These are phyloP conservation scores for Agrotis exclamationis DNA, from an alignment of 2,888 invertebrate species.

Conservation along the genomic window DNA sequence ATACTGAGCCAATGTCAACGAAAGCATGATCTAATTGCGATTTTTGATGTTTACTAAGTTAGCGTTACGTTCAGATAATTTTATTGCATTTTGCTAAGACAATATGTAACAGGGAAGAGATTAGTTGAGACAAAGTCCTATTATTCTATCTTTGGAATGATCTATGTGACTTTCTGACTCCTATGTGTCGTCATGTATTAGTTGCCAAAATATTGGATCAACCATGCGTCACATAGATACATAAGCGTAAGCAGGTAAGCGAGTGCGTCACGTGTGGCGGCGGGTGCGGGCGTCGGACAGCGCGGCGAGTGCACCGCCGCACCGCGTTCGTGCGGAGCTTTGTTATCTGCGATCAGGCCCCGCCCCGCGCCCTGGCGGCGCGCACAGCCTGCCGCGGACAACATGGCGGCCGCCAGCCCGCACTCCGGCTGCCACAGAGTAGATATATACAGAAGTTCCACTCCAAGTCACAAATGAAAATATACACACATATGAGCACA, in stretches of 20 bases:
- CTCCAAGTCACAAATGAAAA: neutral
- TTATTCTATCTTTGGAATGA: neutral
- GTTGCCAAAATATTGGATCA: conserved; percentile 30
- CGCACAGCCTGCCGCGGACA: conserved; percentile 63
- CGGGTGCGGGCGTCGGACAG: conserved; percentile 36
- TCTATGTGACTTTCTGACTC: conserved; percentile 6
- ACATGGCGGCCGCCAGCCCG: conserved; percentile 70
- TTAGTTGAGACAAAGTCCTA: conserved; percentile 26
- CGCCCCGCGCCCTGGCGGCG: conserved; percentile 71
- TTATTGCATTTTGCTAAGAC: conserved; percentile 42
- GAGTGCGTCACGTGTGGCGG: conserved; percentile 28
- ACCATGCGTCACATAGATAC: conserved; percentile 27
- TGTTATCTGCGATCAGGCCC: conserved; percentile 85
- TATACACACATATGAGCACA: neutral
- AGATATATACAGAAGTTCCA: neutral
- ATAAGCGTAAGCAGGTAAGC: conserved; percentile 36
- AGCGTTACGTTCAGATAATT: conserved; percentile 45
- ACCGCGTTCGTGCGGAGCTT: conserved; percentile 72
- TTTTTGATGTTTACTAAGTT: conserved; percentile 47
- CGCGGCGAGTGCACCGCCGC: conserved; percentile 34
- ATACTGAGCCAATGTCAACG: conserved; percentile 51
- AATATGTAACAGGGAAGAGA: conserved; percentile 34
- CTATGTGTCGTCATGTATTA: conserved; percentile 5
- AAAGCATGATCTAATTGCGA: conserved; percentile 54
- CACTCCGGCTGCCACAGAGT: conserved; percentile 44